Conservation (phyloP, 1,140 invertebrate genomes). For the Achatina immaculata region DNA sequence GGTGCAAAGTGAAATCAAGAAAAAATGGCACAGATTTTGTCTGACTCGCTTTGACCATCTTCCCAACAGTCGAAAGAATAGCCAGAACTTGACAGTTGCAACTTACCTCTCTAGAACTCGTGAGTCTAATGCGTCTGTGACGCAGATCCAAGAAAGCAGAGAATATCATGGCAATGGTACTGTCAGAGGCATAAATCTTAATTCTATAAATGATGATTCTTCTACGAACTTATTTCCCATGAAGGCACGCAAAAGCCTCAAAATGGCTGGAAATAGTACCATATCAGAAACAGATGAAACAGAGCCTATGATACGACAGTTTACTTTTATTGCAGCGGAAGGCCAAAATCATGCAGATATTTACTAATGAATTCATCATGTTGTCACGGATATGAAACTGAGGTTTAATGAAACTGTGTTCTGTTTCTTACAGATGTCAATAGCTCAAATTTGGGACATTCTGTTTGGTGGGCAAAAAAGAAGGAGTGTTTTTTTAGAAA, state of each 20-base stretch:
- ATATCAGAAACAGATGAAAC: constrained; percentile 19
- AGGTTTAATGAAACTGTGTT: no score
- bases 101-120: constrained; percentile 15
- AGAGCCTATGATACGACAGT: background rate
- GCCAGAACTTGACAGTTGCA: constrained; percentile 24
- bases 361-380: constrained; percentile 14
- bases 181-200: background rate
- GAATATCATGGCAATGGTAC: constrained; percentile 14
- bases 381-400: no score
- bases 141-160: constrained; percentile 2
- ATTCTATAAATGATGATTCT: background rate
- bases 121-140: constrained; percentile 11
- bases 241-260: background rate
- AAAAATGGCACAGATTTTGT: constrained; percentile 46
- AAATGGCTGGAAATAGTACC: background rate
- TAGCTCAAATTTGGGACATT: no score
- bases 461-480: no score
- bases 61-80: constrained; percentile 14
- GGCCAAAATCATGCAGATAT: background rate
- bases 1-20: constrained; percentile 49
- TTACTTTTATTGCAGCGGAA: background rate
- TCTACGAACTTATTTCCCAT: background rate
- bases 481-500: no score
- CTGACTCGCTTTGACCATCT: constrained; percentile 34
- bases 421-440: no score